Evolutionary conservation across 2,797 vertebrate species (phyloP).

Genomic region (Phylloscopus collybita): DNA sequence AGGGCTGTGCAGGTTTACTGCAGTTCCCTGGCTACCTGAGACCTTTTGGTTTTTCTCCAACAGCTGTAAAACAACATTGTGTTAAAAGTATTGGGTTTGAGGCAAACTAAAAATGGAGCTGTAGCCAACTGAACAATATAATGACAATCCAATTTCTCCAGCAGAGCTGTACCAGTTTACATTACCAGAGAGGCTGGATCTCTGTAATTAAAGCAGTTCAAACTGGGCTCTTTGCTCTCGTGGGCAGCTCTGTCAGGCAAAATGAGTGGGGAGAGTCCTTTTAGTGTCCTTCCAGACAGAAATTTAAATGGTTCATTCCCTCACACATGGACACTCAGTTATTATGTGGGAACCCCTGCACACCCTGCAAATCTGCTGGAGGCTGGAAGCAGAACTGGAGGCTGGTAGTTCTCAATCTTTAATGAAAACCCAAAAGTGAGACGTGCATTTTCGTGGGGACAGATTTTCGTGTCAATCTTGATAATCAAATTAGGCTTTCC

Average conservation of each 20-base stretch:
- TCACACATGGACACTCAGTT: fast-evolving
- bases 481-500: neutral
- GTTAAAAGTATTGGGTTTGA: neutral
- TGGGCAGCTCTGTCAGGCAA: neutral
- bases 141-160: neutral
- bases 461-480: neutral
- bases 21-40: neutral
- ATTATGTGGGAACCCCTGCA: fast-evolving
- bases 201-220: neutral
- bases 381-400: neutral
- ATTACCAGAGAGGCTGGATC: neutral
- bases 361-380: neutral
- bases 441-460: fast-evolving
- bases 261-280: neutral
- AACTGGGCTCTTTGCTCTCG: fast-evolving
- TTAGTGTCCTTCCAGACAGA: neutral
- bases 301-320: neutral
- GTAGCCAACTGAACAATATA: neutral
- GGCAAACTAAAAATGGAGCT: neutral
- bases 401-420: neutral
- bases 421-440: neutral
- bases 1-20: neutral
- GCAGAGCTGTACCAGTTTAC: neutral
- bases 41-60: neutral
- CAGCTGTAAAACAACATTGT: neutral